These are phyloP conservation scores for Dicyrtoma fusca DNA, from an alignment of 2,888 invertebrate species.

Conservation along the genomic window DNA sequence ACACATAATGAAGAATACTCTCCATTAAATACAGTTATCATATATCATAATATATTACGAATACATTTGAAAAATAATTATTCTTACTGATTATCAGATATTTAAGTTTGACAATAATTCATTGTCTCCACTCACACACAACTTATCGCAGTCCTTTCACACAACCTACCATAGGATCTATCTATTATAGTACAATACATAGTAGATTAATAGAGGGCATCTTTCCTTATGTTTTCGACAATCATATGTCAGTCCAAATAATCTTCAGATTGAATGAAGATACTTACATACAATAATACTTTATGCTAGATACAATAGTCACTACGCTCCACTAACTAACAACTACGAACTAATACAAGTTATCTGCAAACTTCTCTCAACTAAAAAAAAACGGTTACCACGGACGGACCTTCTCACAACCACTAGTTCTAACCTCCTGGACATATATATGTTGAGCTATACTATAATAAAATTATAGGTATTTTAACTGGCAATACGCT, in stretches of 20 bases:
- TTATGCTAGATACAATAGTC: no score
- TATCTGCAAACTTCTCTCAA: no score
- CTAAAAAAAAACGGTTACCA: no score
- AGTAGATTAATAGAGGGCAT: constrained; percentile 3
- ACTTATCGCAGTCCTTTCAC: background rate
- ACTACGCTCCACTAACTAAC: no score
- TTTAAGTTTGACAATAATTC: background rate
- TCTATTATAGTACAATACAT: background rate
- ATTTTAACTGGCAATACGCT: no score
- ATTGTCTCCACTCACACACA: background rate
- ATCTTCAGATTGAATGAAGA: background rate
- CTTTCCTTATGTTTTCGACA: background rate
- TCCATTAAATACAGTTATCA: background rate
- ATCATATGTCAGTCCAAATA: background rate
- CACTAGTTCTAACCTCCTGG: no score
- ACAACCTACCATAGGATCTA: background rate
- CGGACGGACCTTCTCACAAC: no score
- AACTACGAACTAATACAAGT: no score
- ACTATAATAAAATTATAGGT: no score
- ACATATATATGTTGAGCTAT: no score
- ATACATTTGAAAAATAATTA: constrained; percentile 8
- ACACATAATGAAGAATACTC: background rate
- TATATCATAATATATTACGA: constrained; percentile 2
- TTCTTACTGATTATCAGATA: background rate
- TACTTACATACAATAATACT: no score